phyloP scores from a whole-genome alignment of 2,797 vertebrate genomes.

The Parambassis ranga region DNA sequence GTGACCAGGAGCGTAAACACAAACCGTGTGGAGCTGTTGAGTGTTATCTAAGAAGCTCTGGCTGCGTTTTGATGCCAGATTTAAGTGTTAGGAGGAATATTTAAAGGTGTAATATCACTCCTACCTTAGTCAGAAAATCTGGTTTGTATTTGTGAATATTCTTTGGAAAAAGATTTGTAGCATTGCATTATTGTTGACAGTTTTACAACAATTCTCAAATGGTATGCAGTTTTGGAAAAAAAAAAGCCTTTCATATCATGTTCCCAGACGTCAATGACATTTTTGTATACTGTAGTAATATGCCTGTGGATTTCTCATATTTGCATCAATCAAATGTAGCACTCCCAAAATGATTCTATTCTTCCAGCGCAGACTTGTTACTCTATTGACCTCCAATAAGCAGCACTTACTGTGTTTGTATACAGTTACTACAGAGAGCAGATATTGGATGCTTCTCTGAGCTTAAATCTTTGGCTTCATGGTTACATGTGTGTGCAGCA shows the following conservation, averaged over 20 bases:
- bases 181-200: constrained; percentile 66
- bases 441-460: constrained; percentile 38
- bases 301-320: constrained; percentile 64
- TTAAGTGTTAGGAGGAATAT: constrained; percentile 11
- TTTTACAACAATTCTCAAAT: constrained; percentile 61
- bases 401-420: constrained; percentile 65
- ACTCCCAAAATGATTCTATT: constrained; percentile 48
- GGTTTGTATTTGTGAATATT: constrained; percentile 44
- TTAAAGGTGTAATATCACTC: constrained; percentile 13
- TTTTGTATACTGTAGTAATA: constrained; percentile 42
- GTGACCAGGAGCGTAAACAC: constrained; percentile 23
- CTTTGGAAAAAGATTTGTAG: constrained; percentile 71
- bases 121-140: constrained; percentile 32
- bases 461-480: constrained; percentile 73
- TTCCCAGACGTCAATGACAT: constrained; percentile 51
- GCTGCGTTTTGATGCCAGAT: constrained; percentile 25
- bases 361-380: constrained; percentile 58
- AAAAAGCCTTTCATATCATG: constrained; percentile 63
- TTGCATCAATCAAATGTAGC: constrained; percentile 76
- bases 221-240: constrained; percentile 71
- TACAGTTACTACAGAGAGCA: constrained; percentile 15
- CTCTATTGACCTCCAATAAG: constrained; percentile 62
- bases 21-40: constrained; percentile 3
- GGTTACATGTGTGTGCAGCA: constrained; percentile 66
- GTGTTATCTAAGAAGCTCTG: constrained; percentile 26